Conservation (phyloP, 2,113 vertebrate genomes). For the Turdus rufiventris region DNA sequence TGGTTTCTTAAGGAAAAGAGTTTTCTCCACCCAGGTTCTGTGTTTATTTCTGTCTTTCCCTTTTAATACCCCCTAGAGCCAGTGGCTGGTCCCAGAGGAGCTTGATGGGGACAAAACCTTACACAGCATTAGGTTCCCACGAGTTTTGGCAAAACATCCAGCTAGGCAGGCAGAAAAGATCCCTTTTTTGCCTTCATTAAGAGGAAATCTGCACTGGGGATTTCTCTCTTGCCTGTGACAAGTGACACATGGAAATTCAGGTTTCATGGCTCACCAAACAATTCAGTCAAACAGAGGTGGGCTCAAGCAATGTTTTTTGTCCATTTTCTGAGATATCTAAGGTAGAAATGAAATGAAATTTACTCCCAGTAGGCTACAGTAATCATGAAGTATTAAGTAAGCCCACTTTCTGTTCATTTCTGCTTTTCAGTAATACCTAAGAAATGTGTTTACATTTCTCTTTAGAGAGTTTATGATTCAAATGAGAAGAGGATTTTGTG, state of each 20-base stretch:
- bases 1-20: neutral
- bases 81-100: neutral
- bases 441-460: constrained; percentile 27
- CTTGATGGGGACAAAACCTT: neutral
- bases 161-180: neutral
- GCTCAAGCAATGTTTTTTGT: neutral
- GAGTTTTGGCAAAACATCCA: neutral
- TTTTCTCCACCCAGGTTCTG: neutral
- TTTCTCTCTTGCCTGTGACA: neutral
- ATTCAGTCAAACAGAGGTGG: neutral
- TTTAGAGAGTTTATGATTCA: neutral
- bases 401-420: neutral
- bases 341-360: neutral
- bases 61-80: neutral
- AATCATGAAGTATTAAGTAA: neutral
- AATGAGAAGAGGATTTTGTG: neutral
- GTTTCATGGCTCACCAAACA: neutral
- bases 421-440: neutral
- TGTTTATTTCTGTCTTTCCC: neutral
- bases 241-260: neutral
- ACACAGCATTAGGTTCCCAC: neutral
- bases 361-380: neutral
- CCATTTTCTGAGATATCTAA: neutral
- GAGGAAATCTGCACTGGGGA: neutral
- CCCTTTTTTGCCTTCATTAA: neutral